phyloP scores from a whole-genome alignment of 2,797 vertebrate genomes.

The Neopelma chrysocephalum region DNA sequence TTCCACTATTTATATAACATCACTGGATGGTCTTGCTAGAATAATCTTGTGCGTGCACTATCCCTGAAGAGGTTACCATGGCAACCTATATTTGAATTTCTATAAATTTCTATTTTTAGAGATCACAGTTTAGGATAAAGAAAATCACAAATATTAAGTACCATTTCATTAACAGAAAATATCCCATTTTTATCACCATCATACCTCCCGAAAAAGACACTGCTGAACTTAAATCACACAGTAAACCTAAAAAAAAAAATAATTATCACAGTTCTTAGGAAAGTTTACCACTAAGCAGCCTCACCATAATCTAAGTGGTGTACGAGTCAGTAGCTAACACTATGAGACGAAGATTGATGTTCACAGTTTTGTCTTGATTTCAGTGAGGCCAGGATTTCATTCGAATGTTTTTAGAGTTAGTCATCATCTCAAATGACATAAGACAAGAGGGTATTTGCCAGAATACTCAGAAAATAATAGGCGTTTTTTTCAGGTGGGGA shows the following conservation, averaged over 20 bases:
- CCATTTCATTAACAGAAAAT: slow-evolving; percentile 37
- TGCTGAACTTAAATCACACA: background rate
- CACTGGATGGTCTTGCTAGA: slow-evolving; percentile 55
- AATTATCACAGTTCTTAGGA: background rate
- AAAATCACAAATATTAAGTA: slow-evolving; percentile 57
- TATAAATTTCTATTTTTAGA: slow-evolving; percentile 78
- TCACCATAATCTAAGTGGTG: background rate
- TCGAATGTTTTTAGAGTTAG: slow-evolving; percentile 14
- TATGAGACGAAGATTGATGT: background rate
- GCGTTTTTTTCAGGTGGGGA: background rate
- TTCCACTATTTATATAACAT: slow-evolving; percentile 68
- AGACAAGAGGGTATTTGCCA: background rate
- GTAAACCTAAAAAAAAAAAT: background rate
- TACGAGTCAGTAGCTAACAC: slow-evolving; percentile 11
- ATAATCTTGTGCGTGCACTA: slow-evolving; percentile 65
- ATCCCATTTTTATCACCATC: background rate
- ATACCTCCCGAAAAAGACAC: background rate
- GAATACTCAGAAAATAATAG: background rate
- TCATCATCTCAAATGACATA: slow-evolving; percentile 43
- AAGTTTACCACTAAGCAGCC: slow-evolving; percentile 23
- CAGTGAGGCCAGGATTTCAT: background rate
- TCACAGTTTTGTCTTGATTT: slow-evolving; percentile 6
- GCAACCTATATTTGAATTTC: slow-evolving; percentile 77
- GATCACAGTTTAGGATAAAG: slow-evolving; percentile 63
- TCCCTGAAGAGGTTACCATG: slow-evolving; percentile 76